These are phyloP conservation scores for Amiota communis DNA, from an alignment of 2,888 invertebrate genomes.

Conservation along the genomic window DNA sequence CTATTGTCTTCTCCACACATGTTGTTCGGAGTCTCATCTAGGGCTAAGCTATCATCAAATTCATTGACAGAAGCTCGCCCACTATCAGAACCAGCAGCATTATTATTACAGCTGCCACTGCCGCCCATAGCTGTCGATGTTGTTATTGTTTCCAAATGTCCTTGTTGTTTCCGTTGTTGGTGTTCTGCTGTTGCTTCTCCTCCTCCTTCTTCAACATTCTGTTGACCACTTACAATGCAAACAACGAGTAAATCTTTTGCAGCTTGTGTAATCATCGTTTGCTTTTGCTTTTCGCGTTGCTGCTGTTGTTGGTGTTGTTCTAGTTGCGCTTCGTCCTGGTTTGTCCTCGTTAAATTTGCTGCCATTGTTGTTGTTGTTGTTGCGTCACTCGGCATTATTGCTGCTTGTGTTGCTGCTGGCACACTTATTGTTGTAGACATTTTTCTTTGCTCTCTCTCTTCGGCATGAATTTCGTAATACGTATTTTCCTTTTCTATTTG, in stretches of 20 bases:
- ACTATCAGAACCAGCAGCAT: constrained; percentile 57
- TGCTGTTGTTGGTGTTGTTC: constrained; percentile 38
- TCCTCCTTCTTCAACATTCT: constrained; percentile 35
- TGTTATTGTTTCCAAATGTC: constrained; percentile 13
- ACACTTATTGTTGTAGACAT: constrained; percentile 57
- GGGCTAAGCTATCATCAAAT: constrained; percentile 50
- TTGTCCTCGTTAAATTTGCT: constrained; percentile 23
- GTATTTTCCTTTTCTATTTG: constrained; percentile 16
- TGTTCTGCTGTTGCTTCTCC: constrained; percentile 27
- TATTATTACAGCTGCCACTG: background rate
- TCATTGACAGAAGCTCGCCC: constrained; percentile 67
- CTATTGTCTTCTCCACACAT: background rate
- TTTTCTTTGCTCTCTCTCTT: constrained; percentile 27
- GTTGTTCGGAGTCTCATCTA: constrained; percentile 39
- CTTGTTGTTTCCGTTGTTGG: constrained; percentile 16
- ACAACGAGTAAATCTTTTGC: constrained; percentile 37
- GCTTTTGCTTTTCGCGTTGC: constrained; percentile 11
- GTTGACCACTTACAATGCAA: constrained; percentile 45
- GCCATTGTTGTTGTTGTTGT: constrained; percentile 33
- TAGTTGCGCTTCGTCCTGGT: constrained; percentile 23
- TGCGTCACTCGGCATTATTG: constrained; percentile 20
- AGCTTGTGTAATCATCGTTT: constrained; percentile 1
- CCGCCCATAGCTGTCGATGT: constrained; percentile 32
- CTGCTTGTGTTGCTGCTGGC: constrained; percentile 13
- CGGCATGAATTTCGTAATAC: constrained; percentile 26